Evolutionary conservation across 2,797 vertebrate genomes (phyloP), one percentile per base, ranked within the genome.

Genomic region (Oceanodroma leucorhoa): DNA sequence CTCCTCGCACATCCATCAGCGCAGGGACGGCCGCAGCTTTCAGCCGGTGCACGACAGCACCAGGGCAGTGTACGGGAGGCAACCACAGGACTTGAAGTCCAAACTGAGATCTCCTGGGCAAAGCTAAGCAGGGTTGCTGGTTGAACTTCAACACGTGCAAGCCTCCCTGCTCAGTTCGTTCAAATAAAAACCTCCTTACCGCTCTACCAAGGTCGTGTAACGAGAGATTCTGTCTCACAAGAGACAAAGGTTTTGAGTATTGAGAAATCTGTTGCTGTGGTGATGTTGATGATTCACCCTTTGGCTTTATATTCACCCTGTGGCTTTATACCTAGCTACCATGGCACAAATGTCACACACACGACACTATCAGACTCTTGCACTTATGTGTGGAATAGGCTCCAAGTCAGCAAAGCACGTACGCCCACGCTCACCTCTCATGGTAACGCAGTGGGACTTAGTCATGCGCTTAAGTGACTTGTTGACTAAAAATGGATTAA

Each of bases 221-320:
- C 9, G 2, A 84, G 45, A 70, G 24, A 53, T 5, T 51, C 50
- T 48, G 36, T 70, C 83, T 89, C 55, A 30, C 57, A 46, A 70
- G n/a, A 84, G 21, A 79, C 45, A 66, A 83, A 77, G 45, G 16
- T 14, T 88, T 83, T 46, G 61, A 92, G 55, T 38, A 45, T 36
- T 75, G 71, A 79, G 80, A 84, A 91, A 57, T 82, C 22, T 43
- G 88, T 88, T 96, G 90, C 90, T 96, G 90, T 80, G 90, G 91
- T 90, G 91, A 95, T 84, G 53, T 3, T 38, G 71, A 93, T 94
- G 94, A 94, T 85, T 96, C 95, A 96, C 36, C 2, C 83, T 53
- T 12, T n/a, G n/a, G n/a, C n/a, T n/a, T n/a, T n/a, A n/a, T n/a
- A n/a, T n/a, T n/a, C n/a, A 84, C 43, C 38, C 69, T 78, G 19